These are phyloP conservation scores for Actinemys pallida DNA, from an alignment of 2,113 vertebrate genomes.

Conservation along the genomic window DNA sequence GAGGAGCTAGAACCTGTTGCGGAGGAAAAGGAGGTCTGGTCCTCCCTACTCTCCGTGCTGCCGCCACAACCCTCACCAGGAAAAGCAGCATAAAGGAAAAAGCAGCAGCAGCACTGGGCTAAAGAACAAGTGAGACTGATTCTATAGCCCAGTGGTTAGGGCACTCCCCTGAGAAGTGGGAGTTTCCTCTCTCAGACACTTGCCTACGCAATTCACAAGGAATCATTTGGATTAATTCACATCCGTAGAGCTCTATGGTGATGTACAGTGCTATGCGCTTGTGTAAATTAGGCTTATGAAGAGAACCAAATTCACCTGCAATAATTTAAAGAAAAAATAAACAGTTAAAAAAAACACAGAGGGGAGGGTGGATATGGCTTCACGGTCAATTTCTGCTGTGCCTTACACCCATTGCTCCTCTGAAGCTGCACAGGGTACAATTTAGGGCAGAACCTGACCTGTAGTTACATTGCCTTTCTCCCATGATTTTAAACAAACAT, in stretches of 20 bases:
- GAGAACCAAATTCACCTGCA: conserved; percentile 7
- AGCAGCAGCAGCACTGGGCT: not conserved
- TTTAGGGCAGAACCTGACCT: not conserved
- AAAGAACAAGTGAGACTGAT: not conserved
- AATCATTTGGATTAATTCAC: conserved; percentile 16
- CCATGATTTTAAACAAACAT: not conserved
- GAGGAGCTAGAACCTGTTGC: too few relatives aligned
- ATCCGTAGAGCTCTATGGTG: not conserved
- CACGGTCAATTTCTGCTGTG: not conserved
- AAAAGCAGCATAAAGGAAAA: too few relatives aligned
- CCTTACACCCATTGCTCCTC: not conserved
- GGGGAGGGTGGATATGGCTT: not conserved
- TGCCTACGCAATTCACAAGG: not conserved
- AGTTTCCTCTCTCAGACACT: not conserved
- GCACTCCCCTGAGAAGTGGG: not conserved
- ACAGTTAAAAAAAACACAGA: not conserved
- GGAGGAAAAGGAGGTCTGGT: too few relatives aligned
- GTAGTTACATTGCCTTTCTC: not conserved
- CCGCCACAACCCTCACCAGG: too few relatives aligned
- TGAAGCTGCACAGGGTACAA: not conserved
- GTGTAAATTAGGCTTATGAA: conserved; percentile 3
- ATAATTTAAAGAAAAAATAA: not conserved
- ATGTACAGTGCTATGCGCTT: conserved; percentile 1
- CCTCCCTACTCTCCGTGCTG: too few relatives aligned
- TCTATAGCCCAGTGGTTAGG: not conserved